These are phyloP conservation scores for Pseudoips prasinana DNA, from an alignment of 2,888 invertebrate genomes.

Conservation along the genomic window DNA sequence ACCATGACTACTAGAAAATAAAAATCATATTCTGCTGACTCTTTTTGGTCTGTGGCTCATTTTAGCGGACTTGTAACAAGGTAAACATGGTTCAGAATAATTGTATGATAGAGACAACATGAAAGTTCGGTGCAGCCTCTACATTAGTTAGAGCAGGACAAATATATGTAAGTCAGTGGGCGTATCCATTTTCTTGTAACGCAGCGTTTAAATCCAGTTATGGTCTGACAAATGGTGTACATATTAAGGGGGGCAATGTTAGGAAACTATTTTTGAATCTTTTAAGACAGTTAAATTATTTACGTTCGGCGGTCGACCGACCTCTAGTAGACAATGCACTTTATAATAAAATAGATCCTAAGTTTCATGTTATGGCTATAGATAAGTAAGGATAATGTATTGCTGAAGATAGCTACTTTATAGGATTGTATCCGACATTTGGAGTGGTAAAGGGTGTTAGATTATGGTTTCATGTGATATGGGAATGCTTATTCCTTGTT, in stretches of 20 bases:
- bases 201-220: slow-evolving; percentile 80
- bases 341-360: slow-evolving; percentile 80
- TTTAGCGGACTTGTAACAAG: slow-evolving; percentile 55
- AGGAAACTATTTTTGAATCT: slow-evolving; percentile 83
- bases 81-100: slow-evolving; percentile 60
- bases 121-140: slow-evolving; percentile 7
- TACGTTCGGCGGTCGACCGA: slow-evolving; percentile 73
- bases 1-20: slow-evolving; percentile 12
- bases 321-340: slow-evolving; percentile 78
- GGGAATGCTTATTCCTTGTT: slow-evolving; percentile 55
- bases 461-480: slow-evolving; percentile 65
- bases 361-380: slow-evolving; percentile 73
- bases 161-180: slow-evolving; percentile 51
- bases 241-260: slow-evolving; percentile 81
- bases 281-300: slow-evolving; percentile 83
- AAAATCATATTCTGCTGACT: slow-evolving; percentile 29
- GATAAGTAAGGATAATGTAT: slow-evolving; percentile 78
- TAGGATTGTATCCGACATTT: slow-evolving; percentile 69
- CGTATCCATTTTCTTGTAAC: slow-evolving; percentile 66
- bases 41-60: slow-evolving; percentile 46
- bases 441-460: slow-evolving; percentile 75
- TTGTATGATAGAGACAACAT: slow-evolving; percentile 53
- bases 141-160: slow-evolving; percentile 41
- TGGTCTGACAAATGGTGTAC: slow-evolving; percentile 82
- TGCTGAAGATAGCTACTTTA: slow-evolving; percentile 75